Evolutionary conservation across 2,113 vertebrate genomes (phyloP).

Genomic region (Scytalopus superciliaris): DNA sequence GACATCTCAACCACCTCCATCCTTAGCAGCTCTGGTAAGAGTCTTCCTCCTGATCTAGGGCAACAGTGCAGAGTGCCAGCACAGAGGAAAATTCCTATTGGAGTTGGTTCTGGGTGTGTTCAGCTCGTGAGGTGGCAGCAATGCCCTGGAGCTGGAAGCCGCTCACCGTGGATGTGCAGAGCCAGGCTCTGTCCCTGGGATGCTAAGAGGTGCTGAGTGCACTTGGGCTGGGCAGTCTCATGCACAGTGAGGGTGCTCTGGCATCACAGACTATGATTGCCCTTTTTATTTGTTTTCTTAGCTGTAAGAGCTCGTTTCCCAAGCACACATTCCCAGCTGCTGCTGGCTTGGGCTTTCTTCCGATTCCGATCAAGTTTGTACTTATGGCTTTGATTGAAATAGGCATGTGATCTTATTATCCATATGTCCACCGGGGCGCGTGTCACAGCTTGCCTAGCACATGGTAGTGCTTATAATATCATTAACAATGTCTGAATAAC

Average conservation of each 20-base stretch:
- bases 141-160: neutral
- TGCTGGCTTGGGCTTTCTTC: neutral
- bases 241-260: neutral
- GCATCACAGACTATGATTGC: neutral
- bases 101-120: neutral
- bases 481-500: slow-evolving; percentile 61
- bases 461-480: slow-evolving; percentile 66
- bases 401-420: slow-evolving; percentile 66
- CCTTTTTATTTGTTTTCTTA: neutral
- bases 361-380: slow-evolving; percentile 37
- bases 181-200: neutral
- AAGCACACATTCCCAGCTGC: neutral
- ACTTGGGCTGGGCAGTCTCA: neutral
- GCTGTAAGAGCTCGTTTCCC: neutral
- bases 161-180: rapidly evolving
- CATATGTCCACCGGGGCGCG: slow-evolving; percentile 52
- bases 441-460: slow-evolving; percentile 71
- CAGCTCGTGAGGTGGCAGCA: neutral
- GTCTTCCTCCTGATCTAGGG: neutral
- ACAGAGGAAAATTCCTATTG: neutral
- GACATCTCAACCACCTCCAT: neutral
- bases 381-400: slow-evolving; percentile 60
- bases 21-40: neutral
- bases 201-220: neutral
- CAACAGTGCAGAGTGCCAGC: neutral